Evolutionary conservation across 1,140 invertebrate genomes (phyloP).

Genomic region (Psix sp.): DNA sequence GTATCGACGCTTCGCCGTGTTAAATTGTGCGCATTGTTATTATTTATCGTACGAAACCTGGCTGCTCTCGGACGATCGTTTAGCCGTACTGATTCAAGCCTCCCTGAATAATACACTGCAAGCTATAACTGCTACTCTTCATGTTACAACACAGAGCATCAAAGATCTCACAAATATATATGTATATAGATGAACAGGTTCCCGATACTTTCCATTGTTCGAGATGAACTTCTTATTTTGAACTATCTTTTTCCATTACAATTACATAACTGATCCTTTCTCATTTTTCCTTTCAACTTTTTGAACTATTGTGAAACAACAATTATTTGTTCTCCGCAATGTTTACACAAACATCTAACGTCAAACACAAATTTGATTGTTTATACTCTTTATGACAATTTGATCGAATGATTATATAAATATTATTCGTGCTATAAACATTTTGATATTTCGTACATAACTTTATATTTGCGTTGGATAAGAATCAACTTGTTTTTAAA

Average conservation of each 20-base stretch:
- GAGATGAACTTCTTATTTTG: conserved; percentile 40
- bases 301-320: too few species aligned
- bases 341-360: too few species aligned
- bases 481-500: too few species aligned
- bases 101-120: conserved; percentile 18
- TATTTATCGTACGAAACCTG: conserved; percentile 36
- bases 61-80: conserved; percentile 20
- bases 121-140: conserved; percentile 46
- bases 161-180: conserved; percentile 37
- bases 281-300: neutral
- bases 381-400: too few species aligned
- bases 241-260: conserved; percentile 34
- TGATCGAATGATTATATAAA: too few species aligned
- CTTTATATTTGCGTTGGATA: too few species aligned
- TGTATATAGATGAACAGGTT: conserved; percentile 47
- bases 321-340: too few species aligned
- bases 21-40: conserved; percentile 30
- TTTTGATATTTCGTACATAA: too few species aligned
- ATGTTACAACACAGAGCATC: conserved; percentile 46
- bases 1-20: conserved; percentile 19
- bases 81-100: conserved; percentile 13
- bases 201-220: conserved; percentile 52
- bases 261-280: conserved; percentile 21
- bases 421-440: too few species aligned
- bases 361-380: too few species aligned